Conservation (phyloP, 2,113 vertebrate species). For the Climacteris rufus region DNA sequence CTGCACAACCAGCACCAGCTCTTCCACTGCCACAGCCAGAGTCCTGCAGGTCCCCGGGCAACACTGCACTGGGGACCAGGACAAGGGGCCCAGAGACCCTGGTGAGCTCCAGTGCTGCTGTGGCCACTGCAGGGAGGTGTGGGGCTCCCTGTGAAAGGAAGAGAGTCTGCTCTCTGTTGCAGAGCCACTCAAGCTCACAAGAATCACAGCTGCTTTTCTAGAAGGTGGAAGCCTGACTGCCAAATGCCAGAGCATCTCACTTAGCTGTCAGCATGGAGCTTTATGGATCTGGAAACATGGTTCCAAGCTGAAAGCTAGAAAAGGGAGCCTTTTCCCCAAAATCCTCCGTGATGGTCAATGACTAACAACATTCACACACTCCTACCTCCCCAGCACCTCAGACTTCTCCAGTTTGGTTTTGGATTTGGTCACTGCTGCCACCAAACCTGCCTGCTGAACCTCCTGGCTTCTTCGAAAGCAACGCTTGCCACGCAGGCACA, state of each 20-base stretch:
- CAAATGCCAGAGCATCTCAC: background rate
- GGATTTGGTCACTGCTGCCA: background rate
- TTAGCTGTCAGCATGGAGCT: background rate
- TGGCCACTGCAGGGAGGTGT: background rate
- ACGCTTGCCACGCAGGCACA: background rate
- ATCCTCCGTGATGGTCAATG: background rate
- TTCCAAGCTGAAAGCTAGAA: background rate
- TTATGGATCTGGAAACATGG: accelerated
- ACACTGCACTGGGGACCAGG: accelerated
- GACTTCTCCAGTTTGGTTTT: background rate
- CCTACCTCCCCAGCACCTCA: background rate
- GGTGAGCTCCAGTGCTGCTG: accelerated
- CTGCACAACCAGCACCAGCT: background rate
- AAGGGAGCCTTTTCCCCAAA: background rate
- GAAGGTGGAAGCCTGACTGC: background rate
- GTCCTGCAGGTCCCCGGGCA: accelerated
- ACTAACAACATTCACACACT: background rate
- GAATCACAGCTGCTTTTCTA: background rate
- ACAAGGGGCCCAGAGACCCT: background rate
- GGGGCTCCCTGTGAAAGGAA: background rate
- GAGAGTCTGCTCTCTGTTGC: background rate
- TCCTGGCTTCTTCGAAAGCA: background rate
- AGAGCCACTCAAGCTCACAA: background rate
- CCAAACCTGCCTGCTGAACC: background rate
- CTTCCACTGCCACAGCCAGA: background rate